phyloP scores from a whole-genome alignment of 2,113 vertebrate species.

The Melanotaenia duboulayi region DNA sequence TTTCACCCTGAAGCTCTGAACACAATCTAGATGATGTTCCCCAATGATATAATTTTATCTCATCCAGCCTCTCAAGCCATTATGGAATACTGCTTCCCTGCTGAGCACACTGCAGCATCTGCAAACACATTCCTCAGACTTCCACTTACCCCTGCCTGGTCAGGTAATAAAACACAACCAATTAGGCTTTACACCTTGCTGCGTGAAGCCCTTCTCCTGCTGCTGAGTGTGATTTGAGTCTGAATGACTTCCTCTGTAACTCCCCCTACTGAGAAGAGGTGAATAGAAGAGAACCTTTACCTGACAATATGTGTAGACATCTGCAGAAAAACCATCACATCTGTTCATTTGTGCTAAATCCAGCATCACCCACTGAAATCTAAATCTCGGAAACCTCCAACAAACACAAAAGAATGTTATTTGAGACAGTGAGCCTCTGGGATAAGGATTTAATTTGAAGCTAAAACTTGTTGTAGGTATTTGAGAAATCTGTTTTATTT shows the following conservation, averaged over 20 bases:
- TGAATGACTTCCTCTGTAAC: conserved; percentile 62
- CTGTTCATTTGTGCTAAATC: conserved; percentile 23
- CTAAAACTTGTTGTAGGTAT: too few relatives aligned
- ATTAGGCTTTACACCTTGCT: conserved; percentile 65
- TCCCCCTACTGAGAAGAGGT: conserved; percentile 47
- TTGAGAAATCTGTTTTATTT: too few relatives aligned
- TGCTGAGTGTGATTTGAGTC: conserved; percentile 66
- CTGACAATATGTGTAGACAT: conserved; percentile 33
- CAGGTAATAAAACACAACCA: conserved; percentile 69
- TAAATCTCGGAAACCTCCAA: too few relatives aligned
- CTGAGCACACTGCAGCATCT: conserved; percentile 56
- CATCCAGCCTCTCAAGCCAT: conserved; percentile 39
- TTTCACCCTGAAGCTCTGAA: conserved; percentile 37
- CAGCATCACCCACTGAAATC: background rate
- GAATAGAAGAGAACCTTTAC: conserved; percentile 26
- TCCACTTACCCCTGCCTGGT: conserved; percentile 63
- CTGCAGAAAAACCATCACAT: background rate
- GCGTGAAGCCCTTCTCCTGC: conserved; percentile 62
- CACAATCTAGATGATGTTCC: conserved; percentile 33
- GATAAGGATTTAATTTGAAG: too few relatives aligned
- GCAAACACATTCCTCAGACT: conserved; percentile 67
- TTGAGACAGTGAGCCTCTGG: too few relatives aligned
- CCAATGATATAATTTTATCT: conserved; percentile 43
- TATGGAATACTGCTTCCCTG: conserved; percentile 50
- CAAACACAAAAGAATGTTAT: too few relatives aligned